Conservation (phyloP, 2,797 vertebrate genomes). For the Cynopterus sphinx region DNA sequence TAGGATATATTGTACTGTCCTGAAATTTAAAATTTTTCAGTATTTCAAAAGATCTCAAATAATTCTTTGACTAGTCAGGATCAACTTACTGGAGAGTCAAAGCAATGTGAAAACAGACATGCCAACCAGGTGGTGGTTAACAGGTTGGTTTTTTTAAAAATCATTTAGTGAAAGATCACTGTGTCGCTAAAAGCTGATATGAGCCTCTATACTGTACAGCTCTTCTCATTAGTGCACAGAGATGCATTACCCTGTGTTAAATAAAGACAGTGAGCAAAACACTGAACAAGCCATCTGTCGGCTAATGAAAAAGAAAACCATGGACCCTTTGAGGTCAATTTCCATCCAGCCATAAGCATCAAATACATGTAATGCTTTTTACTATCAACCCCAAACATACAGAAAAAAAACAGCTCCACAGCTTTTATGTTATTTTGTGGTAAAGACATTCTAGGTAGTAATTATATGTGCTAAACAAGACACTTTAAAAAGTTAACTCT, state of each 20-base stretch:
- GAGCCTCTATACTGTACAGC: background rate
- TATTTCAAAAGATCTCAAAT: background rate
- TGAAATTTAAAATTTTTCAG: background rate
- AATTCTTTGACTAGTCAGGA: background rate
- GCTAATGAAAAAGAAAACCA: constrained; percentile 55
- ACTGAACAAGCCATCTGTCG: constrained; percentile 48
- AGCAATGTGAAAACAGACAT: background rate
- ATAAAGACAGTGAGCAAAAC: constrained; percentile 42
- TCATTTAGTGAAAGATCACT: background rate
- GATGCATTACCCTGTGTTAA: constrained; percentile 34
- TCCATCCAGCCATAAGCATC: background rate
- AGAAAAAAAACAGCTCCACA: constrained; percentile 14
- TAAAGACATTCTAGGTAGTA: background rate
- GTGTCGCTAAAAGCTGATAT: background rate
- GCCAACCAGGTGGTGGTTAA: background rate
- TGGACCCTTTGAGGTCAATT: constrained; percentile 18
- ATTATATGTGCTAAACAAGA: background rate
- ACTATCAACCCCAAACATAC: background rate
- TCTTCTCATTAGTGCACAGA: constrained; percentile 37
- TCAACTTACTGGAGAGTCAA: background rate
- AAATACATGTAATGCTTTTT: background rate
- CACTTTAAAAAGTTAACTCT: background rate
- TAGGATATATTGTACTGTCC: background rate
- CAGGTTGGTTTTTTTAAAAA: background rate
- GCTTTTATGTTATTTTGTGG: background rate